These are phyloP conservation scores for Limanda limanda DNA, from an alignment of 2,113 vertebrate species.

Conservation along the genomic window DNA sequence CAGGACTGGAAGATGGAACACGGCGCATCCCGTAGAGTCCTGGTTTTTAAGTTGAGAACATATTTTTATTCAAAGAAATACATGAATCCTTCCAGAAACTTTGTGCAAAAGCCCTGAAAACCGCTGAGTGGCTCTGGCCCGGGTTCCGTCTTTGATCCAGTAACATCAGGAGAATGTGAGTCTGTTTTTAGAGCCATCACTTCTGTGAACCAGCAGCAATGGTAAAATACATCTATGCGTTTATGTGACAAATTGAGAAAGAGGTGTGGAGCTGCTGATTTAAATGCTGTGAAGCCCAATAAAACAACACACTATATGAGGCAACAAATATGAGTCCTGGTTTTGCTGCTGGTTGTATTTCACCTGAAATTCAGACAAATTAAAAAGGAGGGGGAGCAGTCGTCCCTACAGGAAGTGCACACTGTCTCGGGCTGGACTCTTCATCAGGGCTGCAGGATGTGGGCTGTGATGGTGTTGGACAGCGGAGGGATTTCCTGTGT, in stretches of 20 bases:
- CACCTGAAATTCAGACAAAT: neutral
- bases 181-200: neutral
- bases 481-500: constrained; percentile 57
- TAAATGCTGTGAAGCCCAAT: neutral
- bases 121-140: neutral
- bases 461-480: constrained; percentile 51
- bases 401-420: neutral
- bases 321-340: neutral
- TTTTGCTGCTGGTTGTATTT: neutral
- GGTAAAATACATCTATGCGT: neutral
- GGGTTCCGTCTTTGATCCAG: neutral
- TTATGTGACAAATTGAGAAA: neutral
- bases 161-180: neutral
- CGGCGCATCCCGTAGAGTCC: no score
- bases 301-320: neutral
- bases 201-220: neutral
- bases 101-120: neutral
- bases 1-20: no score
- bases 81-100: no score
- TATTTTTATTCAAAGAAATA: no score
- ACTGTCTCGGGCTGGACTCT: neutral
- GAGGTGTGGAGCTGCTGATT: constrained; percentile 1
- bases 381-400: neutral
- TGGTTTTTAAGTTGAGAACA: no score
- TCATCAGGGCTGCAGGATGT: constrained; percentile 33